Conservation (phyloP, 2,888 invertebrate genomes). For the Nomada lathburiana region DNA sequence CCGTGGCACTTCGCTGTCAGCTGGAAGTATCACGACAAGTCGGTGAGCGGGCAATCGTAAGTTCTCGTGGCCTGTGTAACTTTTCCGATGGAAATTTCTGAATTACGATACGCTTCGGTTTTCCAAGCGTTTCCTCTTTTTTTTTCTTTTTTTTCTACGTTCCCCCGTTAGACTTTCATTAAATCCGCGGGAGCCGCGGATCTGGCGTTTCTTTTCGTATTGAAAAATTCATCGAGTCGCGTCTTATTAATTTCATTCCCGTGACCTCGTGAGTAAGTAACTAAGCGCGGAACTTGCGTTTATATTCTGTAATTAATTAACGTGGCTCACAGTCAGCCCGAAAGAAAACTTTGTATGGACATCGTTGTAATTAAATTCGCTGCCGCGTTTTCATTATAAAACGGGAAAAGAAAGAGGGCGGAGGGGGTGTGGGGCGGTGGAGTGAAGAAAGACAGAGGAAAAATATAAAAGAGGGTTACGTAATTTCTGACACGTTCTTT, state of each 20-base stretch:
- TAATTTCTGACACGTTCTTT: slow-evolving; percentile 59
- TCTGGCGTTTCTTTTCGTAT: not conserved
- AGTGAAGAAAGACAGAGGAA: not conserved
- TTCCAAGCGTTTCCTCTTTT: not conserved
- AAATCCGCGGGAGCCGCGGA: not conserved
- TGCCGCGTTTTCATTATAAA: slow-evolving; percentile 22
- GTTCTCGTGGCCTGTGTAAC: not conserved
- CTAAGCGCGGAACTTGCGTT: slow-evolving; percentile 42
- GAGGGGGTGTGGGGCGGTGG: no score
- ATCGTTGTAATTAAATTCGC: slow-evolving; percentile 59
- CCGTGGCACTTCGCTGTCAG: not conserved
- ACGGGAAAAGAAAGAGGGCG: no score
- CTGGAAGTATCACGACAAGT: not conserved
- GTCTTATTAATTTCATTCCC: slow-evolving; percentile 39
- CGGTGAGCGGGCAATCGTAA: not conserved
- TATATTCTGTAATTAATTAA: slow-evolving; percentile 57
- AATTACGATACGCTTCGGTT: not conserved
- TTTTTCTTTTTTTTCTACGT: not conserved
- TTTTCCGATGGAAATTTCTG: not conserved
- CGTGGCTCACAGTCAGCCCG: slow-evolving; percentile 35
- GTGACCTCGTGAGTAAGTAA: slow-evolving; percentile 36
- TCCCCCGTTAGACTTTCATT: not conserved
- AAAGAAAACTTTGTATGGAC: slow-evolving; percentile 53
- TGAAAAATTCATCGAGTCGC: slow-evolving; percentile 36
- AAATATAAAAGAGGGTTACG: slow-evolving; percentile 28